Evolutionary conservation across 2,113 vertebrate genomes (phyloP).

Genomic region (Megaptera novaeangliae): DNA sequence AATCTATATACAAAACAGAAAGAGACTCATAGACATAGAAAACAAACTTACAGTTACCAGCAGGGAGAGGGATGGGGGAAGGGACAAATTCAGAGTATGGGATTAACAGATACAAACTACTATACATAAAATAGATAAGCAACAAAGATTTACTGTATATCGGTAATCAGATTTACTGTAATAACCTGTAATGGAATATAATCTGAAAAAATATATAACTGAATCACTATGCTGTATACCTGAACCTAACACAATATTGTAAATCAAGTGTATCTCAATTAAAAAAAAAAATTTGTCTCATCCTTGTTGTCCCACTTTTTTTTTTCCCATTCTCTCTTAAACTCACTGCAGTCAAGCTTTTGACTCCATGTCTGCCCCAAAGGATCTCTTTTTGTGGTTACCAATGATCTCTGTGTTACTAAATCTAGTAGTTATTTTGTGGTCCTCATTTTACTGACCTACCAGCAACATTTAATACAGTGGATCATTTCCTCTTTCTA

Average conservation of each 20-base stretch:
- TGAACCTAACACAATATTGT: not conserved
- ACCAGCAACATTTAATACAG: not conserved
- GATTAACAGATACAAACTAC: not conserved
- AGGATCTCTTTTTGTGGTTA: not conserved
- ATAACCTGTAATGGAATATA: not conserved
- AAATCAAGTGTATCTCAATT: not conserved
- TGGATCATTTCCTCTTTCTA: not conserved
- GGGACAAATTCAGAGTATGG: not conserved
- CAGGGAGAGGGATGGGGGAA: not conserved
- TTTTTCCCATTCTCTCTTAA: not conserved
- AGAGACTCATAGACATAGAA: not conserved
- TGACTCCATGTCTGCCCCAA: not conserved
- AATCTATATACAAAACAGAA: not conserved
- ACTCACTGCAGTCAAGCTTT: not conserved
- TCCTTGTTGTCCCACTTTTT: not conserved
- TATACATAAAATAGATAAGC: not conserved
- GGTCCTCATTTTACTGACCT: not conserved
- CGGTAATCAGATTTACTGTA: no score
- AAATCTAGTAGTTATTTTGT: not conserved
- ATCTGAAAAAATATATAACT: not conserved
- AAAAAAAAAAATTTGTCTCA: not conserved
- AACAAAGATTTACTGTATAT: not conserved
- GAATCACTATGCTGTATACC: not conserved
- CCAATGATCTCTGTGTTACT: not conserved
- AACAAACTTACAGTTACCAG: not conserved